Base-by-base conservation (phyloP, 2,888 invertebrate genomes). In the Standfussiana lucernea region DNA sequence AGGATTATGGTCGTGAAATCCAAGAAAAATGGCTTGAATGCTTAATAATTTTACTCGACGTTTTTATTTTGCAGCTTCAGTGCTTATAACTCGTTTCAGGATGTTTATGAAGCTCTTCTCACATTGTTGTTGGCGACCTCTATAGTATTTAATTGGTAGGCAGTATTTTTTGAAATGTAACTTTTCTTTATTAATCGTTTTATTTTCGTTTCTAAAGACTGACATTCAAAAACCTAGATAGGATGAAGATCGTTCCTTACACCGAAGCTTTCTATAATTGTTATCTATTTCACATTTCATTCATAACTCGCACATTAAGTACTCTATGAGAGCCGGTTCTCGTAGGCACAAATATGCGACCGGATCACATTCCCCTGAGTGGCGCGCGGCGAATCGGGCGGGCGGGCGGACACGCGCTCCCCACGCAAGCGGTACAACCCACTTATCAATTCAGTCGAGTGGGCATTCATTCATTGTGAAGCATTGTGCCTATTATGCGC, bases 401-500 rank as follows among this genome's bases (percentile, higher is more conserved):
- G 94, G 93, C 94, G 93, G 93, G 89, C 91, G 91, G 90, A 86
- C 90, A 85, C 86, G 82, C 80, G 89, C 90, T 92, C 92, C 91
- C 92, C 91, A 90, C 90, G 89, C 91, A 88, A 91, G 89, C 92
- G 93, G 93, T 90, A 93, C 95, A 95, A 92, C 96, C 96, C 96
- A 96, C 96, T 96, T 96, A 96, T 96, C 96, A 96, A 96, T 96
- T 95, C 96, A 95, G 93, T 95, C 95, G 95, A 96, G 96, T 95
- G 96, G 95, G 93, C 94, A 95, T 95, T 95, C 95, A 95, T 94
- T 95, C 96, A 96, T 95, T 94, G 95, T 93, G 92, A 92, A 93
- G 93, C 94, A 95, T 95, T 95, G 94, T 94, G 93, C 91, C 95
- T 93, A 95, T 95, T 95, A 96, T 94, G 92, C 92, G 90, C 91